Evolutionary conservation across 2,797 vertebrate genomes (phyloP).

Genomic region (Poecilia velifera): DNA sequence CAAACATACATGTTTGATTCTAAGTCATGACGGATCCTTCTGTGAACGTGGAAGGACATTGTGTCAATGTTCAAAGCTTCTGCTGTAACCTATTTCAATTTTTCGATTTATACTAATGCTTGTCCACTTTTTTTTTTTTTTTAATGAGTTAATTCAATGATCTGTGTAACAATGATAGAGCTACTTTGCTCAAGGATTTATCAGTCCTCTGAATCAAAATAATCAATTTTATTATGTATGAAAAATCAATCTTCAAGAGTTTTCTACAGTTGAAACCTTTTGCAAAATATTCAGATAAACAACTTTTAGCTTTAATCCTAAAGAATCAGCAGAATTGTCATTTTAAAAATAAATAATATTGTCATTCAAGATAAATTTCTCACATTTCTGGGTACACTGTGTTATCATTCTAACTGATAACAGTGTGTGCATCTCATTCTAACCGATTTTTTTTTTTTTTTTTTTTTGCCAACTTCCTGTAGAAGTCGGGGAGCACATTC

Average conservation of each 20-base stretch:
- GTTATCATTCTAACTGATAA: constrained; percentile 49
- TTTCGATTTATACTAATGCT: background rate
- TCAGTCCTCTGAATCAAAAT: background rate
- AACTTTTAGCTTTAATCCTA: constrained; percentile 52
- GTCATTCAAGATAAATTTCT: constrained; percentile 59
- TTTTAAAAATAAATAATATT: constrained; percentile 28
- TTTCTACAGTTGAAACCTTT: background rate
- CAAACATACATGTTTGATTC: background rate
- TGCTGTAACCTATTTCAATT: background rate
- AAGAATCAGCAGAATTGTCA: constrained; percentile 54
- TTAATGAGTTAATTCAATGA: background rate
- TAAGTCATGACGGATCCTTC: background rate
- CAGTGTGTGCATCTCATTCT: constrained; percentile 62
- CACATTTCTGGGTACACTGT: constrained; percentile 31
- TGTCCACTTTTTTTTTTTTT: background rate
- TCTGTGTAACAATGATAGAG: background rate
- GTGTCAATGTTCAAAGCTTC: background rate
- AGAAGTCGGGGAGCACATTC: constrained; percentile 71
- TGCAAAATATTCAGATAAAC: background rate
- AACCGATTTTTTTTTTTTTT: constrained; percentile 58
- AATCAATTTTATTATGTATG: background rate
- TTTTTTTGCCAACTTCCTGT: constrained; percentile 70
- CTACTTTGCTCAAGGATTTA: background rate
- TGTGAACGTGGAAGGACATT: background rate
- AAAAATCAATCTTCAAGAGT: background rate